Conservation (phyloP, 2,888 invertebrate genomes). For the Trachelus stipa region DNA sequence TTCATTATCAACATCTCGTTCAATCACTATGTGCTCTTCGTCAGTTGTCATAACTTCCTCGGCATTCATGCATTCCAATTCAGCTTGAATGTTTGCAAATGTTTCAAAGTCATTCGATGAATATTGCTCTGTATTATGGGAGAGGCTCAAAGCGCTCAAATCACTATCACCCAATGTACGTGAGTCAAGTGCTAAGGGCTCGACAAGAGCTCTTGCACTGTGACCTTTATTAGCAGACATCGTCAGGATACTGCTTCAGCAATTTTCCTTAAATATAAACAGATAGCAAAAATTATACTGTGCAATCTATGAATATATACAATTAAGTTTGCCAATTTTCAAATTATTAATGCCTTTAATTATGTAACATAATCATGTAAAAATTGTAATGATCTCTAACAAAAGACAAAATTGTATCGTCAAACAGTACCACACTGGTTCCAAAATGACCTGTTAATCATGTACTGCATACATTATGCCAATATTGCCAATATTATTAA, state of each 20-base stretch:
- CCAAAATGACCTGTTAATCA: background rate
- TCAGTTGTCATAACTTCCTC: conserved; percentile 63
- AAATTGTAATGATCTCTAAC: background rate
- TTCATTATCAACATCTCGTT: conserved; percentile 47
- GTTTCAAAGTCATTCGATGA: conserved; percentile 62
- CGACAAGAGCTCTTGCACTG: conserved; percentile 54
- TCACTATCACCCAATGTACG: conserved; percentile 56
- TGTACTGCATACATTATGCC: background rate
- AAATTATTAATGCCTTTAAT: background rate
- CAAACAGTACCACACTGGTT: background rate
- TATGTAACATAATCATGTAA: background rate
- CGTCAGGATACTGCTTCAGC: background rate
- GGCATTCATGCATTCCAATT: conserved; percentile 63
- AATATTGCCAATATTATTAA: background rate
- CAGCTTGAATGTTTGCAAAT: conserved; percentile 65
- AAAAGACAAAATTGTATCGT: background rate
- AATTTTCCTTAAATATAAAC: background rate
- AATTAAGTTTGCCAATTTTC: background rate
- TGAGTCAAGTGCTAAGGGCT: conserved; percentile 52
- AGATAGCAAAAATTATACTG: background rate
- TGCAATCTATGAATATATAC: background rate
- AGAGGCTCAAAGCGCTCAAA: conserved; percentile 53
- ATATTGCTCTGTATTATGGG: conserved; percentile 54
- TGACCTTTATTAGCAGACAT: conserved; percentile 59
- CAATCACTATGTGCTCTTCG: conserved; percentile 45